Evolutionary conservation across 2,797 vertebrate species (phyloP).

Genomic region (Sebastes alutus): DNA sequence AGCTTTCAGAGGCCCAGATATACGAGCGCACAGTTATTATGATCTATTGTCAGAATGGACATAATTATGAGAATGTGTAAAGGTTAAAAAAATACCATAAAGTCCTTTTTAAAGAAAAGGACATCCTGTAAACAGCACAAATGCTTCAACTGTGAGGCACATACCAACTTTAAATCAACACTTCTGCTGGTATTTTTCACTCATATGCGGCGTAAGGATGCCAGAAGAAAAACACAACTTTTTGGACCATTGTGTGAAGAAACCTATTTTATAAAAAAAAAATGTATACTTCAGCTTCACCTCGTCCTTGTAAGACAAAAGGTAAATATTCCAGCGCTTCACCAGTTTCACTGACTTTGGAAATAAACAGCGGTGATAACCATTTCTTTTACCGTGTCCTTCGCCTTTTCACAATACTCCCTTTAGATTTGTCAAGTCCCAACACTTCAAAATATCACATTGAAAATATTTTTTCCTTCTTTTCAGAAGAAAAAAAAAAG

Average conservation of each 20-base stretch:
- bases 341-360: neutral
- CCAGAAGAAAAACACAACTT: neutral
- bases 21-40: neutral
- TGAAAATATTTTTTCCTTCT: neutral
- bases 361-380: constrained; percentile 1
- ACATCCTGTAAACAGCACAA: neutral
- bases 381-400: neutral
- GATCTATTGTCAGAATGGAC: no score
- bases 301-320: constrained; percentile 3
- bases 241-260: neutral
- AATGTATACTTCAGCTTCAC: neutral
- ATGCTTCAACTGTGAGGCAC: neutral
- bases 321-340: neutral
- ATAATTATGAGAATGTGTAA: neutral
- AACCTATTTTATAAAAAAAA: neutral
- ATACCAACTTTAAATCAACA: neutral
- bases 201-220: neutral
- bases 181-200: neutral
- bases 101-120: neutral
- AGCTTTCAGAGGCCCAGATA: neutral
- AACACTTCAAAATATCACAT: neutral
- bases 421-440: constrained; percentile 6
- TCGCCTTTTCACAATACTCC: constrained; percentile 16
- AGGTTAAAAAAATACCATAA: neutral
- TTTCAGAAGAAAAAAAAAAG: neutral